Conservation (phyloP, 2,888 invertebrate genomes). For the Axea sp. region DNA sequence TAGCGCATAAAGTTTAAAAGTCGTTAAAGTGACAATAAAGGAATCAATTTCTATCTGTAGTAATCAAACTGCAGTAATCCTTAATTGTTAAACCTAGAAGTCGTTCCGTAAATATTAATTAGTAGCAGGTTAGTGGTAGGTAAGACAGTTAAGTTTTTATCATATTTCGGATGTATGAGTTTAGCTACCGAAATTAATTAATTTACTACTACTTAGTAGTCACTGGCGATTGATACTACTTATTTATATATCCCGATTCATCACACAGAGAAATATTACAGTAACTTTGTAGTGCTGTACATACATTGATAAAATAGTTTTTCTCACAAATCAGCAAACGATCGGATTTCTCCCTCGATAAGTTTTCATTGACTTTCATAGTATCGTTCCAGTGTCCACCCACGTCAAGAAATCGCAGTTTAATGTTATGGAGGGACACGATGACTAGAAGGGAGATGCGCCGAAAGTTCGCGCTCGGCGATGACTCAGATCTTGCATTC, state of each 20-base stretch:
- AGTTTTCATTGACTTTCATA: slow-evolving; percentile 45
- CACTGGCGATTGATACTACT: slow-evolving; percentile 54
- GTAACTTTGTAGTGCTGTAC: not conserved
- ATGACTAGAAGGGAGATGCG: slow-evolving; percentile 64
- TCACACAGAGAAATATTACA: slow-evolving; percentile 33
- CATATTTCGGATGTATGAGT: slow-evolving; percentile 24
- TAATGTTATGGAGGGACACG: slow-evolving; percentile 67
- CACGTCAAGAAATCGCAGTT: slow-evolving; percentile 65
- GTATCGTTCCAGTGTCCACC: slow-evolving; percentile 52
- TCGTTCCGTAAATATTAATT: slow-evolving; percentile 27
- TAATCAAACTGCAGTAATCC: slow-evolving; percentile 21
- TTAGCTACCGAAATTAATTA: slow-evolving; percentile 13
- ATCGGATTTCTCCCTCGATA: slow-evolving; percentile 55
- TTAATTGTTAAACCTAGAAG: slow-evolving; percentile 23
- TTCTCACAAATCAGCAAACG: slow-evolving; percentile 46
- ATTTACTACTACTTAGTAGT: no score
- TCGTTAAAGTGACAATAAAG: no score
- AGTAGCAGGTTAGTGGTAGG: no score
- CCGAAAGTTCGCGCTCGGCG: slow-evolving; percentile 65
- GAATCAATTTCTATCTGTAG: no score
- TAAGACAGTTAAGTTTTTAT: slow-evolving; percentile 41
- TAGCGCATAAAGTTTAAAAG: no score
- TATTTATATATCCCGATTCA: slow-evolving; percentile 20
- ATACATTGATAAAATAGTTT: slow-evolving; percentile 32
- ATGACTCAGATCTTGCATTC: slow-evolving; percentile 59